Evolutionary conservation across 2,113 vertebrate genomes (phyloP), one percentile per base, ranked within the genome.

Genomic region (Hymenochirus boettgeri): DNA sequence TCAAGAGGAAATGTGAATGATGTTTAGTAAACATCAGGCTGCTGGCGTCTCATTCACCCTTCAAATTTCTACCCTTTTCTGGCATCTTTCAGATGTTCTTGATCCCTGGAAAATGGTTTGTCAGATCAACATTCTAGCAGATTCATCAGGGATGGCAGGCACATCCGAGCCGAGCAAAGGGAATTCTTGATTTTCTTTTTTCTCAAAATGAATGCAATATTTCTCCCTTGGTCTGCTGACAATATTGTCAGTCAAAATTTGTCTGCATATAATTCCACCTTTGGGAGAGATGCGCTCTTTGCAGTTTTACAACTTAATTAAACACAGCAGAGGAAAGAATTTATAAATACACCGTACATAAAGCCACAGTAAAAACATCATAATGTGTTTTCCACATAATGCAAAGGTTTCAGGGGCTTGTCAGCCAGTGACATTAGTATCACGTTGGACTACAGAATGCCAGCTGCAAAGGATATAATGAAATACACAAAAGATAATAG

Each of bases 231-330:
- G 64, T 75, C 55, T 80, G 74, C 72, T 73, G 73, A 82, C 71
- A 82, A 72, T 74, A 77, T 63, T 78, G 80, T 79, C 79, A 80
- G 73, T 76, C 76, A 73, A 48, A 77, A 71, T 80, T 78, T 74
- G 70, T 65, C 61, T 81, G 75, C 61, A 29, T 74, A 17, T 79
- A 80, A 79, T 79, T 76, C 71, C 62, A 25, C 74, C 76, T 78
- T 65, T 72, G 73, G 72, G 75, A 76, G 24, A 52, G 74, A 67
- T 74, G 55, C 55, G 66, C 73, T 75, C 51, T 62, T 64, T 70
- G 72, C 75, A 0, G 25, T 76, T 70, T 75, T 76, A 79, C 77
- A 78, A 79, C 54, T 77, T 80, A 80, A 79, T 83, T 83, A 84
- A 81, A 78, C 35, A 45, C 58, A 77, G 70, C 65, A 74, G 73